A percentile compares a stretch with the other conserved stretches of the same genome.
phyloP scores from a whole-genome alignment of 1,140 invertebrate genomes.

The Vanessa atalanta region DNA sequence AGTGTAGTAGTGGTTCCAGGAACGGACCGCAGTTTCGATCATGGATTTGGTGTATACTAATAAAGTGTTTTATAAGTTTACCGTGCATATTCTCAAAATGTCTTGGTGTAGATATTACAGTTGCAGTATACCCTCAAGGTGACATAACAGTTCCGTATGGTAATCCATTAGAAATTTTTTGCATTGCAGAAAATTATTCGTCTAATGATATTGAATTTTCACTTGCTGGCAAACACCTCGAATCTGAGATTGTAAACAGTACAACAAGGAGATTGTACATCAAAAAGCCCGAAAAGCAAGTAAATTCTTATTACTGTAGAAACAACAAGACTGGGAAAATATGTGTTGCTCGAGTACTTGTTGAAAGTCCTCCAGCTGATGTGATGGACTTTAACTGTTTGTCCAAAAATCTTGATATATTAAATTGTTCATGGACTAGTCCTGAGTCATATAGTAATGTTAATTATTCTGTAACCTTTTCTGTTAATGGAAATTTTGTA shows the following conservation, averaged over 20 bases:
- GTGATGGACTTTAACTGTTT: constrained; percentile 84
- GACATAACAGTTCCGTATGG: constrained; percentile 56
- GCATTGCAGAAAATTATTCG: constrained; percentile 58
- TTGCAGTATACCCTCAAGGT: constrained; percentile 55
- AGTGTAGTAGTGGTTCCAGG: constrained; percentile 57
- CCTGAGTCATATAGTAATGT: constrained; percentile 81
- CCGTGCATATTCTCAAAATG: constrained; percentile 63
- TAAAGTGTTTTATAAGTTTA: constrained; percentile 64
- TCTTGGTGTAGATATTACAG: constrained; percentile 55
- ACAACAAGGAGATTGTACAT: constrained; percentile 63
- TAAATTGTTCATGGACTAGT: constrained; percentile 84
- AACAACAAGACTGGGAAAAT: constrained; percentile 57
- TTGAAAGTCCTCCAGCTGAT: constrained; percentile 74
- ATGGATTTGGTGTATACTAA: constrained; percentile 67
- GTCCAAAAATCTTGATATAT: constrained; percentile 84
- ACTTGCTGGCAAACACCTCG: constrained; percentile 37
- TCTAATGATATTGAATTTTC: constrained; percentile 57
- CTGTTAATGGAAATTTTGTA: constrained; percentile 63
- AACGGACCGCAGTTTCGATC: constrained; percentile 56
- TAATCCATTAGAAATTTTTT: constrained; percentile 64
- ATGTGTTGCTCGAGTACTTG: constrained; percentile 59
- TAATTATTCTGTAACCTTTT: constrained; percentile 81
- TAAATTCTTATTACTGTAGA: constrained; percentile 57
- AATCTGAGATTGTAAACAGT: constrained; percentile 56
- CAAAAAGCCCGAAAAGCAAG: constrained; percentile 53